A percentile compares a stretch with the other conserved stretches of the same genome.
Conservation (phyloP, 2,797 vertebrate genomes). For the Falco berigora region DNA sequence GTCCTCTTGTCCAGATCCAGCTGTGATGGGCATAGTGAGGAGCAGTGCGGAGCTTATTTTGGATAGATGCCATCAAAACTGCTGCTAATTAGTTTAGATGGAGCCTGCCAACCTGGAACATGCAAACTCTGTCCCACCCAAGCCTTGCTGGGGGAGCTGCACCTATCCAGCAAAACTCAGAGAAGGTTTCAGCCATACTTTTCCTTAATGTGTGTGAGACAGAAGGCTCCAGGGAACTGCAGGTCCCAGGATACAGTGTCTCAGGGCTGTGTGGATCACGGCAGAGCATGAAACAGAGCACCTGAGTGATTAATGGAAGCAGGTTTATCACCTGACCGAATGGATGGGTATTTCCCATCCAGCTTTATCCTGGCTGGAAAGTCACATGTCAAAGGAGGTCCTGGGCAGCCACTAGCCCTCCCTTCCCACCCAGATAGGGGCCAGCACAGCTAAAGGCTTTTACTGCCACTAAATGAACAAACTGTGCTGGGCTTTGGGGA, state of each 20-base stretch:
- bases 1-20: not conserved
- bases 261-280: not conserved
- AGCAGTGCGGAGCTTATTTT: not conserved
- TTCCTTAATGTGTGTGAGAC: not conserved
- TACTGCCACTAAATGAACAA: not conserved
- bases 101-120: not conserved
- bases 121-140: not conserved
- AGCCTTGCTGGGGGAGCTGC: not conserved
- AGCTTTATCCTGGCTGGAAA: not conserved
- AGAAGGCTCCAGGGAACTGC: not conserved
- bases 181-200: not conserved
- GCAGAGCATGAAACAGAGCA: not conserved
- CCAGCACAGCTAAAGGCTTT: not conserved
- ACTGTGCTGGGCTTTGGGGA: not conserved
- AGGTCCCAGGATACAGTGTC: not conserved
- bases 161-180: not conserved
- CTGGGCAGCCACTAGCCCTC: not conserved
- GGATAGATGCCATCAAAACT: not conserved
- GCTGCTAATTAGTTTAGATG: not conserved
- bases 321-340: not conserved
- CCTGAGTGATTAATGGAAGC: not conserved
- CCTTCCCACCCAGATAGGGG: not conserved
- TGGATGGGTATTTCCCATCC: too few relatives aligned
- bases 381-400: not conserved
- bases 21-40: not conserved